Evolutionary conservation across 2,888 invertebrate genomes (phyloP), one percentile per base, ranked within the genome.

Genomic region (Lasioglossum malachurum): DNA sequence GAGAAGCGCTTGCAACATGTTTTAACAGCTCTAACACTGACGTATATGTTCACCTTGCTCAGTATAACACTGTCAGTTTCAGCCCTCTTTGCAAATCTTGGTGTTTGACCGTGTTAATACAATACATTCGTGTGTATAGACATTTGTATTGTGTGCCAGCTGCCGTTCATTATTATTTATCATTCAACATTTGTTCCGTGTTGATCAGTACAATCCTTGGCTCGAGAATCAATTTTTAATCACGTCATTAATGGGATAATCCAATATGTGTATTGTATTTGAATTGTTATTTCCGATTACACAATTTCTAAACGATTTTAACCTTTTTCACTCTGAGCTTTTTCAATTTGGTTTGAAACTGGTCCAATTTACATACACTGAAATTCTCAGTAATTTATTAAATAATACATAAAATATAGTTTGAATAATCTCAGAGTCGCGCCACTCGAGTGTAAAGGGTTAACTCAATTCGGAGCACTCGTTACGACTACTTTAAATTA

Each of bases 1-100:
- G 79, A 75, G 83, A 87, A 87, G 71, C 82, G 90, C 86, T 86
- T 88, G 91, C 88, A 67, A 69, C 53, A 82, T 82, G 74, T 86
- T 60, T 57, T 79, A 87, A 69, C 90, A 90, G 93, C 94, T 74
- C 74, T 94, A 95, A 95, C 95, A 95, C 95, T 95, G 95, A 95
- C 93, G 95, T 95, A 95, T 95, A 95, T 95, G 95, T 95, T 95
- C 94, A 95, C 94, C 94, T 95, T 95, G 95, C 95, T 95, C 95
- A 95, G 95, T 95, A 95, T 95, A 92, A 95, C 95, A 95, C 93
- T 95, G 95, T 94, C 95, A 95, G 94, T 95, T 94, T 93, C 94
- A 94, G 94, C 90, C 94, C 94, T 94, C 93, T 92, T 86, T 91
- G 84, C 78, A 88, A 87, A 87, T 88, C 83, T 85, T 77, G 80